Evolutionary conservation across 2,888 invertebrate species (phyloP), one percentile per base, ranked within the genome.

Genomic region (Meta bourneti): DNA sequence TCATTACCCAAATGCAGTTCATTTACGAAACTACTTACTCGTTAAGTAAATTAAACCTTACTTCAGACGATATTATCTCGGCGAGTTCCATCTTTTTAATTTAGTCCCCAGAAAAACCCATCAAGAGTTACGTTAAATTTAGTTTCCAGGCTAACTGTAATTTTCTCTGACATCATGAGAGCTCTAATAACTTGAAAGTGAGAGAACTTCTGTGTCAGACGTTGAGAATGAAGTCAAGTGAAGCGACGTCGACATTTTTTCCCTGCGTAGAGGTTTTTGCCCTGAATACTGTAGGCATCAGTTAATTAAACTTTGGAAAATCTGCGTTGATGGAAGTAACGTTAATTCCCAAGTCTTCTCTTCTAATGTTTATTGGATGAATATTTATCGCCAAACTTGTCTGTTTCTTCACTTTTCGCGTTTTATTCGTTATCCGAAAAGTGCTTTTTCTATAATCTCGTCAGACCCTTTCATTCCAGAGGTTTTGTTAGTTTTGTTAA

Each of bases 161-260:
- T 61, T 61, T 61, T 16, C 13, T 9, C 61, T 16, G 20, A 49
- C 77, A 8, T 82, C 72, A 82, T 82, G 70, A 82, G 52, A 82
- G 71, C 49, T n/a, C 71, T 82, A 82, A 82, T 82, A 71, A 52
- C 82, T 72, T 71, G 71, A 61, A 61, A 61, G 71, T 69, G 34
- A 61, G 70, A 51, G 49, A 81, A 81, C 49, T 81, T 9, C 20
- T 79, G 20, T 79, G 61, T 79, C 79, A 79, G 54, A 79, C 11
- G 61, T 16, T 20, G 16, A 79, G 34, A 54, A 79, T 2, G 34
- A 79, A 34, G 20, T 61, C 20, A 79, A 79, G 34, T 61, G 79
- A 13, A 69, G 13, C 13, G 34, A 48, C 1, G 8, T 6, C 13
- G 20, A 16, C 34, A 19, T 78, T 61, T 61, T 20, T 20, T 72